Conservation (phyloP, 2,797 vertebrate species). For the Ataeniobius toweri region DNA sequence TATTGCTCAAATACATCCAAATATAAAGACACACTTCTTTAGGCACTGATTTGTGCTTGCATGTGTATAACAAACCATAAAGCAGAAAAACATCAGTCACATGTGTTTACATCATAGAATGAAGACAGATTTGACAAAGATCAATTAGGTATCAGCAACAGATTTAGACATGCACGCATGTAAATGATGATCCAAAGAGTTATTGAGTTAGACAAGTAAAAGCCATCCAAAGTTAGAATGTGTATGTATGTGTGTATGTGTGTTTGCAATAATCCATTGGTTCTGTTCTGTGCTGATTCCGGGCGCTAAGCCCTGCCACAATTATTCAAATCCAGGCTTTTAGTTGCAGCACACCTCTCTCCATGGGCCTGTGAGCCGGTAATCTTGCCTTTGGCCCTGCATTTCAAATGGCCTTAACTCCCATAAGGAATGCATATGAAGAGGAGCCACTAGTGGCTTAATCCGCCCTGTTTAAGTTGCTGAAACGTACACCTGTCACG, state of each 20-base stretch:
- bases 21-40: constrained; percentile 44
- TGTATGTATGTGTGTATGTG: constrained; percentile 18
- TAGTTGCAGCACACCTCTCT: constrained; percentile 98
- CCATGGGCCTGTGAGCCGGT: constrained; percentile 95
- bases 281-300: constrained; percentile 98
- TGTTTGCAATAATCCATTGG: constrained; percentile 92
- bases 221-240: constrained; percentile 69
- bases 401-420: constrained; percentile 99
- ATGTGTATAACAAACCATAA: constrained; percentile 59
- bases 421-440: constrained; percentile 98
- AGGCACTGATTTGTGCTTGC: constrained; percentile 40
- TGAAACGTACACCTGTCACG: constrained; percentile 99
- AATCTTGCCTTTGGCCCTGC: constrained; percentile 99
- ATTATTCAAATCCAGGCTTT: constrained; percentile 99
- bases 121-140: constrained; percentile 67
- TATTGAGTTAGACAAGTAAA: constrained; percentile 77
- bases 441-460: constrained; percentile 96
- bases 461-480: constrained; percentile 96
- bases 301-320: constrained; percentile 94
- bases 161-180: constrained; percentile 32
- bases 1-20: constrained; percentile 46
- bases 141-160: constrained; percentile 41
- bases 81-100: constrained; percentile 65
- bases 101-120: constrained; percentile 69
- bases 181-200: constrained; percentile 51